Conservation (phyloP, 2,797 vertebrate species). For the Cirrhinus molitorella region DNA sequence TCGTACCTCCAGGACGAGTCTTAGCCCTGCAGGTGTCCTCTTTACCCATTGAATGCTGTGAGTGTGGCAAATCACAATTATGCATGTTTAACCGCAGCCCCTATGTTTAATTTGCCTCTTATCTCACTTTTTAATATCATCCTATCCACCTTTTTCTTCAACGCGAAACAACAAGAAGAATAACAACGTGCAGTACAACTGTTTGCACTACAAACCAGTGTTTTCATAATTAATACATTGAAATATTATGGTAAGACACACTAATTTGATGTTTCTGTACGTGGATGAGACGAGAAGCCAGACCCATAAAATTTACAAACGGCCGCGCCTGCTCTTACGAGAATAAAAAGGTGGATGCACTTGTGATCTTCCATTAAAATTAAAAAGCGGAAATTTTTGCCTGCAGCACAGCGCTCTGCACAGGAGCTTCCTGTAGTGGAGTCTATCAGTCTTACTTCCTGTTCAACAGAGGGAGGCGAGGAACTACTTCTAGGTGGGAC, state of each 20-base stretch:
- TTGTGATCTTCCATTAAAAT: not conserved
- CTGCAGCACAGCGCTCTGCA: constrained; percentile 90
- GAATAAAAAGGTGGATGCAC: too few species aligned
- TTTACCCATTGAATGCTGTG: constrained; percentile 93
- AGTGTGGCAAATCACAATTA: constrained; percentile 69
- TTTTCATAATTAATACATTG: too few species aligned
- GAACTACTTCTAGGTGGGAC: constrained; percentile 87
- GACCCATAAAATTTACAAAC: too few species aligned
- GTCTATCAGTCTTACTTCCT: constrained; percentile 85
- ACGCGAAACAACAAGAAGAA: too few species aligned
- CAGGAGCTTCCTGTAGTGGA: constrained; percentile 93
- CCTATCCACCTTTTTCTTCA: too few species aligned
- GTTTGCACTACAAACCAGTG: too few species aligned
- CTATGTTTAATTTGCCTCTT: not conserved
- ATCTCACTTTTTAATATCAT: not conserved
- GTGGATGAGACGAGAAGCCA: too few species aligned
- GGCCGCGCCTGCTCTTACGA: too few species aligned
- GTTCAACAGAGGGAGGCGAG: constrained; percentile 88
- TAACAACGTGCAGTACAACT: too few species aligned
- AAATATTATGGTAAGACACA: too few species aligned
- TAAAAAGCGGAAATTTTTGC: constrained; percentile 23
- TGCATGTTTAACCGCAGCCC: not conserved
- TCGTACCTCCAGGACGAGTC: constrained; percentile 79
- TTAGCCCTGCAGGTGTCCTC: constrained; percentile 90
- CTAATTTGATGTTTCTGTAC: too few species aligned